These are phyloP conservation scores for Xestia sexstrigata DNA, from an alignment of 2,888 invertebrate species.

Conservation along the genomic window DNA sequence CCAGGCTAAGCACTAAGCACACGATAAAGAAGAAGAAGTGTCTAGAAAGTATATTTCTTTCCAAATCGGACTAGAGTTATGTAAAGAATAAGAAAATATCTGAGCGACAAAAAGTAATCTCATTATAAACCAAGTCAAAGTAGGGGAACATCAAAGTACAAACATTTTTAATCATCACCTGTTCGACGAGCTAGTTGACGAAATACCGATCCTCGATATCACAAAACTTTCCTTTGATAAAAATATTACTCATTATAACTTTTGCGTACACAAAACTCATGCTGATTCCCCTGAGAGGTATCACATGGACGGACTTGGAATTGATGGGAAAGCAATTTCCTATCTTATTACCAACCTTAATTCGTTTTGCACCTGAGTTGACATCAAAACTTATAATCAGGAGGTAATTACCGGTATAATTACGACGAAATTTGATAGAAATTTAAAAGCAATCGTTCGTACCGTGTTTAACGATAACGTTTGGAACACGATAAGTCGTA, in stretches of 20 bases:
- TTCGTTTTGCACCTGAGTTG: conserved; percentile 80
- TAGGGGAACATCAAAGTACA: conserved; percentile 45
- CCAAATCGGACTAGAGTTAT: not conserved
- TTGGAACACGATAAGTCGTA: conserved; percentile 60
- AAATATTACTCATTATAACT: conserved; percentile 78
- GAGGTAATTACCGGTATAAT: conserved; percentile 75
- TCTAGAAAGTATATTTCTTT: not conserved
- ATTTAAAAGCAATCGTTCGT: conserved; percentile 54
- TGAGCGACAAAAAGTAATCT: conserved; percentile 35
- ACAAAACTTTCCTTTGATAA: conserved; percentile 75
- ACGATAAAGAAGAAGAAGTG: conserved; percentile 2
- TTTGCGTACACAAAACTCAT: conserved; percentile 67
- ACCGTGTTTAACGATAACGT: conserved; percentile 50
- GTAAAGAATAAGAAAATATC: conserved; percentile 14
- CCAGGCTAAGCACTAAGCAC: too few species aligned
- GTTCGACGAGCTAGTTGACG: conserved; percentile 59
- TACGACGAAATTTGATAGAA: conserved; percentile 63
- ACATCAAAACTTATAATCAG: conserved; percentile 81
- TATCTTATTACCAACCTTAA: conserved; percentile 73
- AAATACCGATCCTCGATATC: conserved; percentile 73
- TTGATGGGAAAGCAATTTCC: conserved; percentile 75
- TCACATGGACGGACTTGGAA: conserved; percentile 67
- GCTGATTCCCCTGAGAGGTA: conserved; percentile 61
- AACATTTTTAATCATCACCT: conserved; percentile 60
- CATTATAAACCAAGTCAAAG: conserved; percentile 55